These are phyloP conservation scores for Brachymystax lenok DNA, from an alignment of 2,797 vertebrate genomes.

Conservation along the genomic window DNA sequence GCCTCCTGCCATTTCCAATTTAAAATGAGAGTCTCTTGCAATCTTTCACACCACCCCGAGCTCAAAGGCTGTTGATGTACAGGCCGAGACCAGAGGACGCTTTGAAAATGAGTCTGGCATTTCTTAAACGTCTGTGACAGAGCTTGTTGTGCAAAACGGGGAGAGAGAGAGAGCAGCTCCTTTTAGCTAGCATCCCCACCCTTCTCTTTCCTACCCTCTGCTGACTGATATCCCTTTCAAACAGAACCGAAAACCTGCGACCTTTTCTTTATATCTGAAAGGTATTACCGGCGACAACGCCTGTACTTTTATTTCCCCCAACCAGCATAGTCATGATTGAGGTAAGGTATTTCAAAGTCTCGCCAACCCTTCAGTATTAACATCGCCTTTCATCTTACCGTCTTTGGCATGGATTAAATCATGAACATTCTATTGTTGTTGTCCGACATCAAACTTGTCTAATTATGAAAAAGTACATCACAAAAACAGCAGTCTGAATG, in stretches of 20 bases:
- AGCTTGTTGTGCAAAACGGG: slow-evolving; percentile 17
- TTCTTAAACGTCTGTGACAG: slow-evolving; percentile 45
- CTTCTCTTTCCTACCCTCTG: not conserved
- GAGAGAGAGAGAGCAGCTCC: slow-evolving; percentile 19
- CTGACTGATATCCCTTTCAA: not conserved
- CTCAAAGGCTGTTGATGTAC: slow-evolving; percentile 24
- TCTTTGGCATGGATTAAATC: too few relatives aligned
- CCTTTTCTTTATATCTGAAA: not conserved
- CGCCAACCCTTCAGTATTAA: too few relatives aligned
- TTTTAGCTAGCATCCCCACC: slow-evolving; percentile 5
- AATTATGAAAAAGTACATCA: too few relatives aligned
- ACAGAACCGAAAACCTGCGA: too few relatives aligned
- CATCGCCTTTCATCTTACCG: too few relatives aligned
- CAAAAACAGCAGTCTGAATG: too few relatives aligned
- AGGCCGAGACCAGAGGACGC: slow-evolving; percentile 21
- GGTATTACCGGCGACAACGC: too few relatives aligned
- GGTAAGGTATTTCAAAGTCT: too few relatives aligned
- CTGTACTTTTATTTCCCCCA: too few relatives aligned
- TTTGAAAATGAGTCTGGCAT: slow-evolving; percentile 51
- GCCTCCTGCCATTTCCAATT: slow-evolving; percentile 27
- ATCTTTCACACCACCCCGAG: slow-evolving; percentile 32
- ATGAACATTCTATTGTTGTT: too few relatives aligned
- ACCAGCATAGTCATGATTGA: too few relatives aligned
- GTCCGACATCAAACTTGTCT: too few relatives aligned
- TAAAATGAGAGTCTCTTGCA: slow-evolving; percentile 37